A percentile compares a stretch with the other conserved stretches of the same genome.
Evolutionary conservation across 2,797 vertebrate genomes (phyloP).

Genomic region (Pagetopsis macropterus): DNA sequence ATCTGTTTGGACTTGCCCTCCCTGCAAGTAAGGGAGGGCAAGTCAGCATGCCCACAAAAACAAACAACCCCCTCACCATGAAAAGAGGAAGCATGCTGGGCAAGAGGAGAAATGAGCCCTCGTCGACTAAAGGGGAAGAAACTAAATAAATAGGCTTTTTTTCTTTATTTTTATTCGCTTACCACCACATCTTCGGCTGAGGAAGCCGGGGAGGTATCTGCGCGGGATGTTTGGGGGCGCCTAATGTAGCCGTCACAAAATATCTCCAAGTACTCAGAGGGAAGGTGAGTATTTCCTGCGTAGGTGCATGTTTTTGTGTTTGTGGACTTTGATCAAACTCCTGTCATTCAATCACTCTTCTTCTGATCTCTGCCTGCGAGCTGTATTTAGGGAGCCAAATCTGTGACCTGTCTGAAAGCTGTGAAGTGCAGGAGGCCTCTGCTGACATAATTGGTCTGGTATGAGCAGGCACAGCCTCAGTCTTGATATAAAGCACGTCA

Average conservation of each 20-base stretch:
- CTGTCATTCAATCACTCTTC: conserved; percentile 66
- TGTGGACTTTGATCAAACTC: conserved; percentile 67
- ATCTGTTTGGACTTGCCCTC: conserved; percentile 52
- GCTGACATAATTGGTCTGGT: conserved; percentile 44
- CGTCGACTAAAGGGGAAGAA: conserved; percentile 42
- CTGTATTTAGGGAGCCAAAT: conserved; percentile 65
- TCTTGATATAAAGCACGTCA: too few relatives aligned
- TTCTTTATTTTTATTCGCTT: too few relatives aligned
- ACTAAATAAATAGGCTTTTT: conserved; percentile 42
- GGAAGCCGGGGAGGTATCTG: conserved; percentile 54
- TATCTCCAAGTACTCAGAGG: conserved; percentile 41
- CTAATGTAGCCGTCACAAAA: conserved; percentile 51
- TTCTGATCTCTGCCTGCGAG: conserved; percentile 73
- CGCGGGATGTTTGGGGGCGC: conserved; percentile 36
- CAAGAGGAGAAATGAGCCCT: conserved; percentile 46
- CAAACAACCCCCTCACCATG: conserved; percentile 55
- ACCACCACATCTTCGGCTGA: conserved; percentile 35
- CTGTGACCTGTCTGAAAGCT: conserved; percentile 66
- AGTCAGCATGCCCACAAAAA: conserved; percentile 61
- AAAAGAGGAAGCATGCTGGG: conserved; percentile 58
- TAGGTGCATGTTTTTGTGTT: conserved; percentile 33
- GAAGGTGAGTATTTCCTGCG: conserved; percentile 55
- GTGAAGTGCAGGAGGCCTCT: conserved; percentile 50
- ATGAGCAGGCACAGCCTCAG: background rate
- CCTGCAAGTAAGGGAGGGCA: conserved; percentile 19